Conservation (phyloP, 2,888 invertebrate genomes). For the Neoscelio sp. region DNA sequence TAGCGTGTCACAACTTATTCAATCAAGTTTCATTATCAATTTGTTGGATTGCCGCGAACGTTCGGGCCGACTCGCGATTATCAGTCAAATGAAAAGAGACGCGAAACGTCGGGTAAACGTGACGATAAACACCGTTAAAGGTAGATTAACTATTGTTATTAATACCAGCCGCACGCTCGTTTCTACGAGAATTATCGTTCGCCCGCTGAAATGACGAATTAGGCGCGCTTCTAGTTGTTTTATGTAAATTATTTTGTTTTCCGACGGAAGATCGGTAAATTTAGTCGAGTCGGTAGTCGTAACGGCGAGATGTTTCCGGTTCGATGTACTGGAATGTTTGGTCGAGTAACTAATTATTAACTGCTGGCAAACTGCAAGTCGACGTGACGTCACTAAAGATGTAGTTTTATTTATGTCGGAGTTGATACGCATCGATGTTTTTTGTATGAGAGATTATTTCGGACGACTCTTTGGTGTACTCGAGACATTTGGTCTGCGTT, state of each 20-base stretch:
- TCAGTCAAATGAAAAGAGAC: slow-evolving; percentile 38
- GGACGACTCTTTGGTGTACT: too few species aligned
- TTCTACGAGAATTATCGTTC: slow-evolving; percentile 13
- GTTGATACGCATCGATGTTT: too few species aligned
- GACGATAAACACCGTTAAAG: slow-evolving; percentile 29
- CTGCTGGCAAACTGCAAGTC: too few species aligned
- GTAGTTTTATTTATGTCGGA: too few species aligned
- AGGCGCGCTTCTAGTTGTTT: slow-evolving; percentile 5
- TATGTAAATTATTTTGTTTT: slow-evolving; percentile 8
- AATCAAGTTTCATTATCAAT: slow-evolving; percentile 48
- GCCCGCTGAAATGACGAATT: slow-evolving; percentile 10
- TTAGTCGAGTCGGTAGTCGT: too few species aligned
- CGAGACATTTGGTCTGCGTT: too few species aligned
- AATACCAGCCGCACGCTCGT: background rate
- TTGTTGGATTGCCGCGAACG: slow-evolving; percentile 39
- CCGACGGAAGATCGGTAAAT: too few species aligned
- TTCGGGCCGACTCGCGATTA: slow-evolving; percentile 33
- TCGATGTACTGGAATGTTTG: too few species aligned
- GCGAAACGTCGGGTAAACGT: slow-evolving; percentile 22
- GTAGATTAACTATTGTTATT: slow-evolving; percentile 44
- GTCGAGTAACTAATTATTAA: too few species aligned
- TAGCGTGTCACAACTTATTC: slow-evolving; percentile 44
- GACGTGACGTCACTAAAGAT: too few species aligned
- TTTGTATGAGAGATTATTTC: too few species aligned
- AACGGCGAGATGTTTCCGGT: too few species aligned